Conservation (phyloP, 2,888 invertebrate species). For the Protophormia terraenovae region DNA sequence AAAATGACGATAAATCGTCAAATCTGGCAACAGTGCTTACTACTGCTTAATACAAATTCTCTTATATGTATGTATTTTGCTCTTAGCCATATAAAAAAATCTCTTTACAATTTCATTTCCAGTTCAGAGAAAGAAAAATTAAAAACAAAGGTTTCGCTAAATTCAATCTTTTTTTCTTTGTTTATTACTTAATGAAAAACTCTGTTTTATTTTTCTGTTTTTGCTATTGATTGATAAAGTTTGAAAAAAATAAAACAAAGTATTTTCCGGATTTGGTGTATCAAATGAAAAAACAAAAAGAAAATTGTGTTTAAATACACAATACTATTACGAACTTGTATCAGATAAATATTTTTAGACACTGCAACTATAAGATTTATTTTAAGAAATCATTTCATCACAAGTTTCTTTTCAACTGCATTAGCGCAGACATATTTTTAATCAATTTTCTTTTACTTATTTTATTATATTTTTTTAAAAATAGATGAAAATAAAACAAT, state of each 20-base stretch:
- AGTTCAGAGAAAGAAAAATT: background rate
- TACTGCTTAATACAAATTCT: no score
- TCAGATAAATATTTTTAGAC: background rate
- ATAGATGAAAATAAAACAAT: slow-evolving; percentile 7
- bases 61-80: no score
- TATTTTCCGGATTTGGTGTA: background rate
- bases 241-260: background rate
- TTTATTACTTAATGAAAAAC: background rate
- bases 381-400: background rate
- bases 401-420: background rate
- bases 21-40: no score
- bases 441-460: background rate
- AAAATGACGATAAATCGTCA: no score
- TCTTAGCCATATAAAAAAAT: no score
- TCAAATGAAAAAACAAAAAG: background rate
- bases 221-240: background rate
- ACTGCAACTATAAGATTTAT: background rate
- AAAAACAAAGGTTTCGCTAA: no score
- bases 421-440: background rate
- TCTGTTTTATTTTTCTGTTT: background rate
- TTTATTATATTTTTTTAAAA: background rate
- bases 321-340: background rate
- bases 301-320: no score
- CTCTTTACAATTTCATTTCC: no score
- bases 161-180: no score